Percentiles rank a stretch among this genome's conserved stretches.
Conservation (phyloP, 2,113 vertebrate genomes). For the Astur gentilis region DNA sequence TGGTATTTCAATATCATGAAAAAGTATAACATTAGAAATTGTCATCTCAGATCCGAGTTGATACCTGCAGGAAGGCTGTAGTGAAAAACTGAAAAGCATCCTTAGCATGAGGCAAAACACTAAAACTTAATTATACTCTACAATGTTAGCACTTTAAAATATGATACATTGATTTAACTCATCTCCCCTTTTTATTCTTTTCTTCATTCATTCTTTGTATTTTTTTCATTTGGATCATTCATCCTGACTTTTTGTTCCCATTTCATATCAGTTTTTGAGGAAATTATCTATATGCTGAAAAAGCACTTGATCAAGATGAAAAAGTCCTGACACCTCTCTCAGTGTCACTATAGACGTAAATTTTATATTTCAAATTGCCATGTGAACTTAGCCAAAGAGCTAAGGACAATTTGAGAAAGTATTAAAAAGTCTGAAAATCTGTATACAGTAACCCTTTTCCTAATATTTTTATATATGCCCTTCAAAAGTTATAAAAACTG, state of each 20-base stretch:
- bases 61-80: not conserved
- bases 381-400: not conserved
- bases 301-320: not conserved
- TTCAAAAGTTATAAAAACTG: not conserved
- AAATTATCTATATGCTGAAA: not conserved
- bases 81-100: not conserved
- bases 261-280: not conserved
- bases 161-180: not conserved
- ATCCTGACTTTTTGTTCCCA: not conserved
- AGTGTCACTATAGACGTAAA: not conserved
- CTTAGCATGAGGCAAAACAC: not conserved
- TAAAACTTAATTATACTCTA: not conserved
- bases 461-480: not conserved
- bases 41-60: not conserved
- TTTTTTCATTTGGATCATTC: not conserved
- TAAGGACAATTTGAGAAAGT: not conserved
- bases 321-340: not conserved
- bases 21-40: not conserved
- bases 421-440: not conserved
- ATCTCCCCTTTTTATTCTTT: not conserved
- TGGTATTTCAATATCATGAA: not conserved
- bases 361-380: not conserved
- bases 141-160: rapidly evolving
- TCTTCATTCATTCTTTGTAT: not conserved
- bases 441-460: not conserved